A percentile compares a stretch with the other conserved stretches of the same genome.
These are phyloP conservation scores for Cephalotes varians DNA, from an alignment of 2,888 invertebrate species.

Conservation along the genomic window DNA sequence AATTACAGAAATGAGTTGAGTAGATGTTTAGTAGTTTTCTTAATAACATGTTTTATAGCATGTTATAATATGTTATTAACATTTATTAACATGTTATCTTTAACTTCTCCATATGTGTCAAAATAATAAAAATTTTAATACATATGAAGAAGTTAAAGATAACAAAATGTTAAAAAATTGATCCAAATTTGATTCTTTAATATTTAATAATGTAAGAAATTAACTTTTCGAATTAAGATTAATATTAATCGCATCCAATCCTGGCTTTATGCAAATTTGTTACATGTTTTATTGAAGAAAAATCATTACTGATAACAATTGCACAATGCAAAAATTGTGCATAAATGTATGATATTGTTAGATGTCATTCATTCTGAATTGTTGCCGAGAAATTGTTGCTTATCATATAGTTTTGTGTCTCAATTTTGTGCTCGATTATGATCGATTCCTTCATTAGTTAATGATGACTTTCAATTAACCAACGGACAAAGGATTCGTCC, in stretches of 20 bases:
- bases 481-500: slow-evolving; percentile 71
- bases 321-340: neutral
- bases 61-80: too few species aligned
- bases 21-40: neutral
- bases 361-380: neutral
- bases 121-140: neutral
- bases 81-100: too few species aligned
- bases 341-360: neutral
- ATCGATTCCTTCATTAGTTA: slow-evolving; percentile 61
- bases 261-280: neutral
- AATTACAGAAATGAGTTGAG: neutral
- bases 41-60: neutral
- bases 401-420: slow-evolving; percentile 13
- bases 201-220: neutral
- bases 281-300: neutral
- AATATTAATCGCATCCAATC: neutral
- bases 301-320: neutral
- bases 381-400: neutral
- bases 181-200: neutral
- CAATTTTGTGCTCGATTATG: slow-evolving; percentile 14
- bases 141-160: neutral
- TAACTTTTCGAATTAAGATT: neutral
- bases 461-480: slow-evolving; percentile 72
- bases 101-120: too few species aligned
- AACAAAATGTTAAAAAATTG: neutral